Evolutionary conservation across 2,797 vertebrate species (phyloP).

Genomic region (Okamejei kenojei): DNA sequence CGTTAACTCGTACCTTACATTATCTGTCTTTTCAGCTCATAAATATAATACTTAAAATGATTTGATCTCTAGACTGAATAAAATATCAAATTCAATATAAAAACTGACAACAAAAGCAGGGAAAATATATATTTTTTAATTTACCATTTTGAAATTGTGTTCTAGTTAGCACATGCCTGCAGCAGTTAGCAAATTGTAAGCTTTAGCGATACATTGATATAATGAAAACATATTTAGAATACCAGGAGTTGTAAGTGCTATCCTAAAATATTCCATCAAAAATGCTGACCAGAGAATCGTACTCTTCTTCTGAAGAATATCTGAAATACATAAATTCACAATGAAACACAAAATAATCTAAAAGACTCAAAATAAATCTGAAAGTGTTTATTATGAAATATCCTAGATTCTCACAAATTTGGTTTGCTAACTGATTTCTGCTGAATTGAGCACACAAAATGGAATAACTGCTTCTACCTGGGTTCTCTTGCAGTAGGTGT

Average conservation of each 20-base stretch:
- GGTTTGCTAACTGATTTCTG: neutral
- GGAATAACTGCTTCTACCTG: neutral
- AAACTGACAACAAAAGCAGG: neutral
- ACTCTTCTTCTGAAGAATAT: constrained; percentile 53
- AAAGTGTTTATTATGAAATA: neutral
- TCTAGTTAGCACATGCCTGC: neutral
- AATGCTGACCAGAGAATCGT: constrained; percentile 72
- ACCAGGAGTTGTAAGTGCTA: neutral
- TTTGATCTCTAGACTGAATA: neutral
- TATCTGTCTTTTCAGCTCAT: neutral
- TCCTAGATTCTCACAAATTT: neutral
- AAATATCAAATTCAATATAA: constrained; percentile 1
- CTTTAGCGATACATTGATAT: neutral
- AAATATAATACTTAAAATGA: neutral
- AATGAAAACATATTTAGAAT: neutral
- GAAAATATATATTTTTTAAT: neutral
- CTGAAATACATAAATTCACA: constrained; percentile 36
- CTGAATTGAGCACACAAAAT: neutral
- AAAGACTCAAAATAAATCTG: neutral
- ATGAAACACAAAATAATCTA: constrained; percentile 42
- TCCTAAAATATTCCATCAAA: constrained; percentile 89
- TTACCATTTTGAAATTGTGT: neutral
- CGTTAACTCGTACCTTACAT: neutral
- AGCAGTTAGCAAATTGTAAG: neutral
- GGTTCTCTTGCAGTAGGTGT: neutral